These are phyloP conservation scores for Pedicia rivosa DNA, from an alignment of 2,888 invertebrate species.

Conservation along the genomic window DNA sequence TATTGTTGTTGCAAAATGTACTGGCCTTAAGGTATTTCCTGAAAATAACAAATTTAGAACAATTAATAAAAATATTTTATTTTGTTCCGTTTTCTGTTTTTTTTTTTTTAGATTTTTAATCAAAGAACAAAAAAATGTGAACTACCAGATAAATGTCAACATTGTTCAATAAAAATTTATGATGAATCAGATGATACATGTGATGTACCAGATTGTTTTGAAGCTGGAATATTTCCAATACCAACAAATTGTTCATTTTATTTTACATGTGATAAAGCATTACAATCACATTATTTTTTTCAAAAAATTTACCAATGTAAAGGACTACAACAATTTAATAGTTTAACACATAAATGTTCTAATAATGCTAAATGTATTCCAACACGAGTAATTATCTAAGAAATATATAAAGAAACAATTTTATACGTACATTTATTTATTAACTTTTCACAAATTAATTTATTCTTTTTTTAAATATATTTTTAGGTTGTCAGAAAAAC, in stretches of 20 bases:
- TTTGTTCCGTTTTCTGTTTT: too few relatives aligned
- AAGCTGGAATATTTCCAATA: conserved; percentile 24
- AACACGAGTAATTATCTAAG: conserved; percentile 16
- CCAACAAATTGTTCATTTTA: conserved; percentile 23
- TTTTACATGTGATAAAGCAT: conserved; percentile 22
- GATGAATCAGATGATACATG: conserved; percentile 17
- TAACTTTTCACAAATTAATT: conserved; percentile 8
- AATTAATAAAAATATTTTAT: too few relatives aligned
- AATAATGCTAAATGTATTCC: conserved; percentile 20
- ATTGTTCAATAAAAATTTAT: conserved; percentile 12
- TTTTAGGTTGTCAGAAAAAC: background rate
- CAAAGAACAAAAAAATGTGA: too few relatives aligned
- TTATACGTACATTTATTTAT: background rate
- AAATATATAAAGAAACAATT: too few relatives aligned
- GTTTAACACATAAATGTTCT: conserved; percentile 21
- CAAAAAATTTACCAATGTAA: conserved; percentile 24
- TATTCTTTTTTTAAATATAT: background rate
- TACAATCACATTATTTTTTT: conserved; percentile 15
- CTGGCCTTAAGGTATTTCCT: conserved; percentile 15
- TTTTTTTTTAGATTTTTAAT: too few relatives aligned
- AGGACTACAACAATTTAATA: conserved; percentile 20
- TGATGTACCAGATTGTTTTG: conserved; percentile 17
- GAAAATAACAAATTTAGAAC: conserved; percentile 13
- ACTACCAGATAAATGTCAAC: background rate
- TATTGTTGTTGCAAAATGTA: conserved; percentile 29